Evolutionary conservation across 2,797 vertebrate genomes (phyloP).

Genomic region (Taeniopygia guttata): DNA sequence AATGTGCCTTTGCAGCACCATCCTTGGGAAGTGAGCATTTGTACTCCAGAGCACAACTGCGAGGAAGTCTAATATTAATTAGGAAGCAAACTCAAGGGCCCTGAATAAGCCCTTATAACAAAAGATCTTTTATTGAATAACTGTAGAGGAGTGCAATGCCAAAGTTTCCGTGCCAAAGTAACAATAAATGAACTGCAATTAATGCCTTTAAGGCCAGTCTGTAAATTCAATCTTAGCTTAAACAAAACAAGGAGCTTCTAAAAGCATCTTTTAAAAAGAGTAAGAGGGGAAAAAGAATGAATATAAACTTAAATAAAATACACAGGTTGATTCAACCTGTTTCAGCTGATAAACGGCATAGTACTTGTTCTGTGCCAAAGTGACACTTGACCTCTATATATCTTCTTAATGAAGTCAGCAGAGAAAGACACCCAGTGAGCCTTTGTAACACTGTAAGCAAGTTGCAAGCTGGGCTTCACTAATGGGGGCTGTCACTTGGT

Average conservation of each 20-base stretch:
- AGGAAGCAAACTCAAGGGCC: slow-evolving; percentile 52
- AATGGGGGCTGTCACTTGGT: slow-evolving; percentile 83
- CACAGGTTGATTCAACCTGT: slow-evolving; percentile 62
- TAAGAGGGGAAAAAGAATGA: neutral
- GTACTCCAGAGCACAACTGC: neutral
- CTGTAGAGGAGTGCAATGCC: slow-evolving; percentile 11
- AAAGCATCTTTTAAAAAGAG: neutral
- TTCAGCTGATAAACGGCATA: slow-evolving; percentile 52
- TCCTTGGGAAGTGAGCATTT: slow-evolving; percentile 55
- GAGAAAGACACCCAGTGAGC: slow-evolving; percentile 73
- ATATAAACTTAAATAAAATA: slow-evolving; percentile 14
- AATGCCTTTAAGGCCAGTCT: neutral
- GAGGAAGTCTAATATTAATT: slow-evolving; percentile 58
- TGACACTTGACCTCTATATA: slow-evolving; percentile 78
- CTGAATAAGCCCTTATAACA: slow-evolving; percentile 39
- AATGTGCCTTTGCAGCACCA: slow-evolving; percentile 27
- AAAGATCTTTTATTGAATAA: slow-evolving; percentile 52
- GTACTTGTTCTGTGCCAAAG: slow-evolving; percentile 56
- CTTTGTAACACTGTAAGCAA: slow-evolving; percentile 77
- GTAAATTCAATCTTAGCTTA: neutral
- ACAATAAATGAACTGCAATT: slow-evolving; percentile 32
- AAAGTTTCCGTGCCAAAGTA: slow-evolving; percentile 28
- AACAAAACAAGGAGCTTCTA: slow-evolving; percentile 18
- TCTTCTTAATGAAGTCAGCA: slow-evolving; percentile 81
- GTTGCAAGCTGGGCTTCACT: slow-evolving; percentile 77